Percentiles rank a stretch among this genome's conserved stretches.
Evolutionary conservation across 2,113 vertebrate genomes (phyloP).

Genomic region (Hypanus sabinus): DNA sequence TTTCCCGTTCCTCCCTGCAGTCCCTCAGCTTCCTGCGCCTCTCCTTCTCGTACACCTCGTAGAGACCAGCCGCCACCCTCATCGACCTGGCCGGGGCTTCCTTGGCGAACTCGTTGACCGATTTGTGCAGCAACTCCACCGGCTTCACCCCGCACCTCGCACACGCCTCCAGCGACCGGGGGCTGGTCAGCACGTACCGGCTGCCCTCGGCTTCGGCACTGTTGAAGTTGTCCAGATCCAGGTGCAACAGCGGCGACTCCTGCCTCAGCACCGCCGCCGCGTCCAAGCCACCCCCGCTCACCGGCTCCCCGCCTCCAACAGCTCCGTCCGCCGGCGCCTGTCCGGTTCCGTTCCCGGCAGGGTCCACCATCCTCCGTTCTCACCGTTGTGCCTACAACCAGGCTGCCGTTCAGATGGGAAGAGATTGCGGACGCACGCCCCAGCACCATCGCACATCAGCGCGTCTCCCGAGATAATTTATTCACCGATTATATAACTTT

Average conservation of each 20-base stretch:
- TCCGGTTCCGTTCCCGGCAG: neutral
- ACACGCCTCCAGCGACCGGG: conserved; percentile 90
- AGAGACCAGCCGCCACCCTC: conserved; percentile 81
- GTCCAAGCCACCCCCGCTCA: neutral
- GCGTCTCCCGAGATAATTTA: neutral
- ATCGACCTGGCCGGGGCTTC: conserved; percentile 85
- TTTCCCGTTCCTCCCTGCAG: conserved; percentile 82
- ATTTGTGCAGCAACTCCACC: conserved; percentile 78
- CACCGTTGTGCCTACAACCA: neutral
- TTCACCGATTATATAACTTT: conserved; percentile 13
- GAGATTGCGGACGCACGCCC: neutral
- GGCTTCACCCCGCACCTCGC: conserved; percentile 87
- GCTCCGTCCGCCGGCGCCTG: neutral
- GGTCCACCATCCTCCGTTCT: neutral
- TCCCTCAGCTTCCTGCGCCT: conserved; percentile 79
- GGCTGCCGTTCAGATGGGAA: neutral
- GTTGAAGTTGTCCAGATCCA: conserved; percentile 94
- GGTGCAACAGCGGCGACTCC: conserved; percentile 72
- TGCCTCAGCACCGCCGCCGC: conserved; percentile 46
- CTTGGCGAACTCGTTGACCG: conserved; percentile 74
- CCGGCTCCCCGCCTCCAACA: conserved; percentile 37
- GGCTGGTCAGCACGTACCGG: conserved; percentile 92
- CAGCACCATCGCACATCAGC: neutral
- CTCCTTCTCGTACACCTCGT: conserved; percentile 82
- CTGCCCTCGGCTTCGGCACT: conserved; percentile 82